These are phyloP conservation scores for Apamea monoglypha DNA, from an alignment of 2,888 invertebrate species.

Conservation along the genomic window DNA sequence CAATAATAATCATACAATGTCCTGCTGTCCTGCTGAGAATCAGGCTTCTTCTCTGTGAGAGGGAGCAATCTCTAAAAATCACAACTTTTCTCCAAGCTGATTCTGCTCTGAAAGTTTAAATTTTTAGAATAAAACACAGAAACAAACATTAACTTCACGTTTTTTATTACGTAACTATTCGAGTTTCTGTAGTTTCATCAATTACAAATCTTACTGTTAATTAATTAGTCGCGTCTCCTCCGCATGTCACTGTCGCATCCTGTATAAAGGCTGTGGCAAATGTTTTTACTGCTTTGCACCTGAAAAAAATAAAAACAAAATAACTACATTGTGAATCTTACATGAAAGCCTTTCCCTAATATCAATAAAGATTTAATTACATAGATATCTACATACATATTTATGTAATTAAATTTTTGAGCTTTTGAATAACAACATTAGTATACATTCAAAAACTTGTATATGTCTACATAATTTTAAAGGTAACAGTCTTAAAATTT, in stretches of 20 bases:
- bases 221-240: not conserved
- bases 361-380: too few species aligned
- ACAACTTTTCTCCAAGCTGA: not conserved
- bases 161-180: not conserved
- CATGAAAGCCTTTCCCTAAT: not conserved
- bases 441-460: too few species aligned
- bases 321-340: not conserved
- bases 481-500: too few species aligned
- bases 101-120: not conserved
- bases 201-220: not conserved
- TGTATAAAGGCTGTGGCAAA: not conserved
- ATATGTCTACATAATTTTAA: too few species aligned
- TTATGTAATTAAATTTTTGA: too few species aligned
- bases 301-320: conserved; percentile 11
- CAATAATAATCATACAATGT: not conserved
- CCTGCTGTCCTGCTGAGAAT: too few species aligned
- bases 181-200: not conserved
- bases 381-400: too few species aligned
- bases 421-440: too few species aligned
- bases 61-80: not conserved
- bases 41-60: not conserved
- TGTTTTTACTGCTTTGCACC: not conserved
- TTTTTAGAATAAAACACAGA: not conserved
- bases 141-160: not conserved
- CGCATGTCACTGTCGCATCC: not conserved